Conservation (phyloP, 2,797 vertebrate species). For the Anniella stebbinsi region DNA sequence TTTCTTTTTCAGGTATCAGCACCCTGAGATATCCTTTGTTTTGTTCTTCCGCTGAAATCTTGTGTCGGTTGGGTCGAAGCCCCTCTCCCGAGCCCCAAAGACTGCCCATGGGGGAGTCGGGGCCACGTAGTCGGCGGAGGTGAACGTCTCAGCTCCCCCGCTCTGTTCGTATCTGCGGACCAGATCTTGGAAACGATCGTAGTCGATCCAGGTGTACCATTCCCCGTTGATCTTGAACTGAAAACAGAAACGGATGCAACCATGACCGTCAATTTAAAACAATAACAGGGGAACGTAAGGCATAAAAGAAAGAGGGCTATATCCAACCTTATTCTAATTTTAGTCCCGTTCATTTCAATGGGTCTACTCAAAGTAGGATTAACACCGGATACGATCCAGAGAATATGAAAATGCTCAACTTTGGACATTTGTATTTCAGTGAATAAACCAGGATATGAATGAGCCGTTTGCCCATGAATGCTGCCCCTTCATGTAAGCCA, state of each 20-base stretch:
- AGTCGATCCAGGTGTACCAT: constrained; percentile 96
- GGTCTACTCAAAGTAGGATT: too few relatives aligned
- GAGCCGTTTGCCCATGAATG: too few relatives aligned
- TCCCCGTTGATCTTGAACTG: constrained; percentile 88
- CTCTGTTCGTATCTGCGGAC: constrained; percentile 78
- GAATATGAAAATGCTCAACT: too few relatives aligned
- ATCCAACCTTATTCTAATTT: too few relatives aligned
- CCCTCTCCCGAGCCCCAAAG: constrained; percentile 87
- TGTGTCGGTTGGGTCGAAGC: constrained; percentile 90
- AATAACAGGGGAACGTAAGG: neutral
- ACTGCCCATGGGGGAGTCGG: constrained; percentile 90
- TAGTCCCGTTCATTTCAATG: too few relatives aligned
- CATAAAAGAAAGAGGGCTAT: neutral
- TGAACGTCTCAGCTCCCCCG: constrained; percentile 80
- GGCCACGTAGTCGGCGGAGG: constrained; percentile 85
- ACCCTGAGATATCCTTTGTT: constrained; percentile 88
- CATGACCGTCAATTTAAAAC: too few relatives aligned
- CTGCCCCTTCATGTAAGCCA: too few relatives aligned
- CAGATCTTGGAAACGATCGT: constrained; percentile 89
- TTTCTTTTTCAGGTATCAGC: constrained; percentile 74
- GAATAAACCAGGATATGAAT: too few relatives aligned
- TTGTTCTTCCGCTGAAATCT: constrained; percentile 89
- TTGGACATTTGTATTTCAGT: too few relatives aligned
- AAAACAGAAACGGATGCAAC: neutral
- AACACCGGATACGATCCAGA: too few relatives aligned